phyloP scores from a whole-genome alignment of 1,140 invertebrate species.

The Drosophila erecta region DNA sequence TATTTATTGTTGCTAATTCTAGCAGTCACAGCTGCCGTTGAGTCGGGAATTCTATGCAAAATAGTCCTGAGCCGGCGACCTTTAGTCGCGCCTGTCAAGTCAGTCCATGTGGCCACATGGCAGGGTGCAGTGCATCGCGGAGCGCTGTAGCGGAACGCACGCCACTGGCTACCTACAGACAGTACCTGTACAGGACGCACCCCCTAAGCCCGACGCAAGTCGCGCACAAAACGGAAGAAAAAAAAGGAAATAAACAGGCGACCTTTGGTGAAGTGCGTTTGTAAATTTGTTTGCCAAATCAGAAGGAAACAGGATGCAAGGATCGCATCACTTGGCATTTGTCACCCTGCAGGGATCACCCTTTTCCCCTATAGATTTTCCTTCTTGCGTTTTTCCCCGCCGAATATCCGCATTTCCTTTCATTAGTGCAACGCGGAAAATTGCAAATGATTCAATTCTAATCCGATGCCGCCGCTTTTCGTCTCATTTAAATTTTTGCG shows the following conservation, averaged over 20 bases:
- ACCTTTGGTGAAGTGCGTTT: conserved; percentile 38
- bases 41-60: conserved; percentile 49
- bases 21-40: conserved; percentile 54
- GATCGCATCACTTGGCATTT: conserved; percentile 38
- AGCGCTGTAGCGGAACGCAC: conserved; percentile 48
- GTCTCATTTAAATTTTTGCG: conserved; percentile 68
- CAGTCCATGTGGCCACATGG: conserved; percentile 1
- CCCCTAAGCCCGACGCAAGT: not conserved
- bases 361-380: conserved; percentile 12
- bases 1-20: too few species aligned
- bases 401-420: conserved; percentile 19
- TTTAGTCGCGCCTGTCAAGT: conserved; percentile 5
- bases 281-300: conserved; percentile 72
- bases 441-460: conserved; percentile 76
- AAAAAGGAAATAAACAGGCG: not conserved
- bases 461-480: conserved; percentile 32
- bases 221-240: too few species aligned
- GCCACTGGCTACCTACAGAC: conserved; percentile 10
- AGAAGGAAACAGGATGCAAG: conserved; percentile 15
- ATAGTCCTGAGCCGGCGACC: conserved; percentile 24
- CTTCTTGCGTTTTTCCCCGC: conserved; percentile 3
- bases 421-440: conserved; percentile 76
- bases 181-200: conserved; percentile 22
- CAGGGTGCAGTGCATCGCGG: conserved; percentile 13
- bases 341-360: conserved; percentile 26